Base-by-base conservation (phyloP, 2,888 invertebrate genomes). In the Hecatera dysodea region DNA sequence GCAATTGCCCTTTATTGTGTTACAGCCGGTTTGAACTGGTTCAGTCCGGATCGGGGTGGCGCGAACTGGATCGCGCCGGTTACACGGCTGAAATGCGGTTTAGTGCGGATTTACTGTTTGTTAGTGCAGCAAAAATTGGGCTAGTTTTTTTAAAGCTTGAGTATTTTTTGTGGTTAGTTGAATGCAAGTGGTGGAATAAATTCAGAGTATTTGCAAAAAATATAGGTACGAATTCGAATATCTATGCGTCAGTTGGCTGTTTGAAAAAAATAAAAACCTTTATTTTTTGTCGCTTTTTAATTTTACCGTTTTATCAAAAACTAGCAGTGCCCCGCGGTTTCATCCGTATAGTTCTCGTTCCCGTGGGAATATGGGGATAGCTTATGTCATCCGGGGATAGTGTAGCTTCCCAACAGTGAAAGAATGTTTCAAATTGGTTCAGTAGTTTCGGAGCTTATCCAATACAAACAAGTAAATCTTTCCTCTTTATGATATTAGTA, bases 1-100 rank as follows among this genome's bases (percentile, higher is more conserved):
- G 83, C 86, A 86, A 84, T 90, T 88, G 89, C 86, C 87, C 85
- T 90, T 91, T 90, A 92, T 92, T 88, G 87, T 89, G 88, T 91
- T 91, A 90, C 88, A 86, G 83, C 87, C 82, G 85, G 86, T 84
- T 83, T 83, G 76, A 75, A 83, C 81, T 68, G 74, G 85, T 80
- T 80, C 76, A 65, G 52, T 36, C 75, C 75, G 77, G 80, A 69
- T 77, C 65, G 75, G 75, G 75, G 75, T 39, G 71, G 77, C 57
- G 71, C 61, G 83, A 78, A 81, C 84, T 80, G 59, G 72, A 81
- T 75, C 67, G 78, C 27, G 39, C 79, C 83, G 76, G 84, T 83
- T 86, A 74, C 69, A 87, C 76, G 83, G 78, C 81, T 66, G 63
- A 79, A 86, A 80, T 84, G 80, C 82, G 80, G 84, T 76, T 82